Conservation (phyloP, 2,888 invertebrate species). For the Drosophila vallismaia region DNA sequence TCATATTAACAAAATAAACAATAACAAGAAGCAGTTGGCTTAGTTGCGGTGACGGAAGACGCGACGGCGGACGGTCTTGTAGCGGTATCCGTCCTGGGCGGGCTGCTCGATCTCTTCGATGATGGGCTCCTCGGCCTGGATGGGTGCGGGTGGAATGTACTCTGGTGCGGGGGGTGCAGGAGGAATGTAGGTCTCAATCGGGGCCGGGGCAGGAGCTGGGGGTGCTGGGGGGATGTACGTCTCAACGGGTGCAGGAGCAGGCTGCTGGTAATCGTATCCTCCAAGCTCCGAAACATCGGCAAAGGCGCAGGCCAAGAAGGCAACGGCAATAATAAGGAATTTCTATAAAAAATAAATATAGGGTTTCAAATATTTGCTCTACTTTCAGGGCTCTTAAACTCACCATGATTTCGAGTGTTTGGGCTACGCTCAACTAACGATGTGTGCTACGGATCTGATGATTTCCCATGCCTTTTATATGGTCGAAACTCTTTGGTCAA, state of each 20-base stretch:
- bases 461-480: slow-evolving; percentile 55
- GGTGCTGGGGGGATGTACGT: slow-evolving; percentile 65
- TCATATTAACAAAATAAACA: slow-evolving; percentile 54
- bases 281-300: slow-evolving; percentile 70
- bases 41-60: slow-evolving; percentile 74
- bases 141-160: slow-evolving; percentile 60
- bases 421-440: slow-evolving; percentile 45
- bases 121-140: slow-evolving; percentile 53
- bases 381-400: not conserved
- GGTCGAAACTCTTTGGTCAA: slow-evolving; percentile 22
- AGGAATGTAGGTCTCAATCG: slow-evolving; percentile 47
- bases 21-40: slow-evolving; percentile 41
- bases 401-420: slow-evolving; percentile 60
- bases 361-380: not conserved
- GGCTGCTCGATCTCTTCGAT: slow-evolving; percentile 68
- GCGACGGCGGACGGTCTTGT: slow-evolving; percentile 73
- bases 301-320: slow-evolving; percentile 71
- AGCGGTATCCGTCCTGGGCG: slow-evolving; percentile 71
- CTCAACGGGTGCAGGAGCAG: slow-evolving; percentile 61
- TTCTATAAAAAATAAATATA: slow-evolving; percentile 45
- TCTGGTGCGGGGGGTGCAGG: slow-evolving; percentile 60
- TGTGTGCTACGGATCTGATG: slow-evolving; percentile 45
- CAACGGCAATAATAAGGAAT: slow-evolving; percentile 73
- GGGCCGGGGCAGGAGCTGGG: slow-evolving; percentile 44
- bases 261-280: slow-evolving; percentile 66